Percentiles rank a stretch among this genome's conserved stretches.
These are phyloP conservation scores for Hofmannophila pseudospretella DNA, from an alignment of 2,888 invertebrate genomes.

Conservation along the genomic window DNA sequence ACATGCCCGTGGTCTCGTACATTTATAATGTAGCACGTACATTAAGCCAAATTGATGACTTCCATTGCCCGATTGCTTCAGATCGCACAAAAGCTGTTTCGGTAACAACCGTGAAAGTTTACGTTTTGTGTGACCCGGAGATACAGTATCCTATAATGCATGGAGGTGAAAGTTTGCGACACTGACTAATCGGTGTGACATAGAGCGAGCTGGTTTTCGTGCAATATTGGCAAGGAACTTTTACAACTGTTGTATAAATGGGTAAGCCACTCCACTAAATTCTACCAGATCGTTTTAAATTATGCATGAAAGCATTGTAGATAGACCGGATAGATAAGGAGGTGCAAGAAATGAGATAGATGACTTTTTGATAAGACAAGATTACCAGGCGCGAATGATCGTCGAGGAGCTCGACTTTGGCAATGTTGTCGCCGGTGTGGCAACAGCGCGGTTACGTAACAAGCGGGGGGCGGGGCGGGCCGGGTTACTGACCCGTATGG, in stretches of 20 bases:
- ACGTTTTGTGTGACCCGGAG: slow-evolving; percentile 41
- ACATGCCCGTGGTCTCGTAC: not conserved
- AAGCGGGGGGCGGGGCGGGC: slow-evolving; percentile 35
- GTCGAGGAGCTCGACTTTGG: slow-evolving; percentile 55
- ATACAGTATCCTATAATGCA: slow-evolving; percentile 50
- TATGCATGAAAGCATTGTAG: slow-evolving; percentile 13
- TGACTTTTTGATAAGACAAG: slow-evolving; percentile 28
- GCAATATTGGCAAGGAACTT: slow-evolving; percentile 24
- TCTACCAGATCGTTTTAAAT: slow-evolving; percentile 9
- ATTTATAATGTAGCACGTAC: slow-evolving; percentile 9
- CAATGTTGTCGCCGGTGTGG: slow-evolving; percentile 60
- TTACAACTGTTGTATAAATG: slow-evolving; percentile 12
- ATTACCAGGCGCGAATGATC: slow-evolving; percentile 48
- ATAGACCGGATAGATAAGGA: slow-evolving; percentile 16
- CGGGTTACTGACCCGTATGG: slow-evolving; percentile 69
- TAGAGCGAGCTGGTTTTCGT: slow-evolving; percentile 32
- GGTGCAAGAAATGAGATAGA: slow-evolving; percentile 7
- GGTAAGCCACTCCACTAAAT: slow-evolving; percentile 9
- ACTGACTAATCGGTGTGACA: slow-evolving; percentile 55
- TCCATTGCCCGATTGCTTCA: slow-evolving; percentile 18
- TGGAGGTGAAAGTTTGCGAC: slow-evolving; percentile 65
- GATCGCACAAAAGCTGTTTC: slow-evolving; percentile 34
- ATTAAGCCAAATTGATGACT: slow-evolving; percentile 30
- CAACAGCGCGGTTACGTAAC: slow-evolving; percentile 64
- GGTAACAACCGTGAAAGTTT: slow-evolving; percentile 54